These are phyloP conservation scores for Ypsolopha sequella DNA, from an alignment of 2,888 invertebrate species.

Conservation along the genomic window DNA sequence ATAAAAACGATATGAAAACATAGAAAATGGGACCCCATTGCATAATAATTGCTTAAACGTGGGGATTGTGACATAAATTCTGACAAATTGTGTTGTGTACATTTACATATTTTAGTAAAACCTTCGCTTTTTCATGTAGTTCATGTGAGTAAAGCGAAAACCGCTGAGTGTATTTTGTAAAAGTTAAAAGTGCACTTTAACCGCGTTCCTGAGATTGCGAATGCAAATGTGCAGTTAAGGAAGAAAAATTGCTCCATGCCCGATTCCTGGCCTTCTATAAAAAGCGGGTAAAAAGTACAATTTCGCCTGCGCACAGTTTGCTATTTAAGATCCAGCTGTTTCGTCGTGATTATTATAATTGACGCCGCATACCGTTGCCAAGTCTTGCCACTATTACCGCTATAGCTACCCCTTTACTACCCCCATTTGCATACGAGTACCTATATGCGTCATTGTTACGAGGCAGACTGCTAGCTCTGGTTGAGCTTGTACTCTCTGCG, in stretches of 20 bases:
- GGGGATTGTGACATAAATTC: background rate
- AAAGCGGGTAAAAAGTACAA: background rate
- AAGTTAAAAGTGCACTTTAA: constrained; percentile 1
- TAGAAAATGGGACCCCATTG: constrained; percentile 37
- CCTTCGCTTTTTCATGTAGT: background rate
- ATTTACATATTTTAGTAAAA: background rate
- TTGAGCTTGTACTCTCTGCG: background rate
- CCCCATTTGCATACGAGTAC: constrained; percentile 3
- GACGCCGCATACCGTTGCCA: constrained; percentile 45
- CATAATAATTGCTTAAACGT: constrained; percentile 4
- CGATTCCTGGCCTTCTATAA: background rate
- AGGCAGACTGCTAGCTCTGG: background rate
- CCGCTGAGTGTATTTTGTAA: background rate
- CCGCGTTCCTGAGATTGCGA: constrained; percentile 3
- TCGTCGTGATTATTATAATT: constrained; percentile 42
- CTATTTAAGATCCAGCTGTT: constrained; percentile 30
- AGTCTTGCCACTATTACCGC: constrained; percentile 23
- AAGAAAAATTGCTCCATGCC: constrained; percentile 1
- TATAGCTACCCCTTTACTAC: constrained; percentile 1
- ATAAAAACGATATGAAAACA: constrained; percentile 48
- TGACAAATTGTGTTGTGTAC: background rate
- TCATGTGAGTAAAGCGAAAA: background rate
- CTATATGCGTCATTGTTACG: background rate
- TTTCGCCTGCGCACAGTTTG: constrained; percentile 11
- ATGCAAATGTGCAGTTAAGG: constrained; percentile 4